These are phyloP conservation scores for Ostrea denselamellosa DNA, from an alignment of 1,140 invertebrate genomes.

Conservation along the genomic window DNA sequence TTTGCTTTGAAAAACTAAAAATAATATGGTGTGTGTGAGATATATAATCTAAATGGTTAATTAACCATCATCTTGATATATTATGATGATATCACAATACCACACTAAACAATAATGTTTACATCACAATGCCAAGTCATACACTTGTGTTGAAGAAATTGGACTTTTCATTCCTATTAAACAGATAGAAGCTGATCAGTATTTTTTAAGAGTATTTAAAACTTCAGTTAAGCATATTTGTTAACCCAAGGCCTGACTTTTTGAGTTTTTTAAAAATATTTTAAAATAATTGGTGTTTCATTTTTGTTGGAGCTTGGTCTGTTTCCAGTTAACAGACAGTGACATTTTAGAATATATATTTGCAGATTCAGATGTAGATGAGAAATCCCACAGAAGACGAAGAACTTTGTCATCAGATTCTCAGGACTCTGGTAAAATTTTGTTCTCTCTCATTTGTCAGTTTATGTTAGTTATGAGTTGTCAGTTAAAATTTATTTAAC, in stretches of 20 bases:
- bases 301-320: not conserved
- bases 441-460: not conserved
- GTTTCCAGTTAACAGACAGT: not conserved
- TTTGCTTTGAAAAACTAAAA: not conserved
- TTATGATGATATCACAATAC: not conserved
- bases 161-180: too few species aligned
- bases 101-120: too few species aligned
- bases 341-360: not conserved
- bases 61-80: not conserved
- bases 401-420: not conserved
- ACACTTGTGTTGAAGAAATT: too few species aligned
- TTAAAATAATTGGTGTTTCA: not conserved
- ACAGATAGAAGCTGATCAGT: too few species aligned
- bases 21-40: not conserved
- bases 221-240: not conserved
- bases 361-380: not conserved
- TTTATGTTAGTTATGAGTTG: not conserved
- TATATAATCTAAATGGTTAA: not conserved
- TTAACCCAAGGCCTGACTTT: not conserved
- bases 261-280: not conserved
- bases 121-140: too few species aligned
- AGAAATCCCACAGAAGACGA: not conserved
- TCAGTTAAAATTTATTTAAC: not conserved
- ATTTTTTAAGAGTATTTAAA: too few species aligned
- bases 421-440: not conserved